Evolutionary conservation across 2,797 vertebrate species (phyloP).

Genomic region (Chelon labrosus): DNA sequence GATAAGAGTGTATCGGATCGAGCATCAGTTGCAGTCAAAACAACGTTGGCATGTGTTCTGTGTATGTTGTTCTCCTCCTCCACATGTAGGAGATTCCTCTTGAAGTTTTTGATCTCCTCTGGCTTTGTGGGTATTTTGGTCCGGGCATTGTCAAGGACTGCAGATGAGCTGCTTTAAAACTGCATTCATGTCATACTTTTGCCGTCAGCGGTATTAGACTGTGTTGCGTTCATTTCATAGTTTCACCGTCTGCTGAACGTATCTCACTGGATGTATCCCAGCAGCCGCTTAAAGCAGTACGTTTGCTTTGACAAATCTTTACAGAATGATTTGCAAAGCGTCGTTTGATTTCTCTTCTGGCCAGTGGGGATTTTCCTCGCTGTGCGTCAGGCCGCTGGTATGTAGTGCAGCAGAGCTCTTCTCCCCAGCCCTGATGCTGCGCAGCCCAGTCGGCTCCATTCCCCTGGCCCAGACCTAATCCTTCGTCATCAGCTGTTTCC

Average conservation of each 20-base stretch:
- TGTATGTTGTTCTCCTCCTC: conserved; percentile 29
- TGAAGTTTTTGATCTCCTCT: conserved; percentile 47
- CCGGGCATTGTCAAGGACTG: conserved; percentile 19
- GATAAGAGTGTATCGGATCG: conserved; percentile 35
- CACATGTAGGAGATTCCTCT: conserved; percentile 27
- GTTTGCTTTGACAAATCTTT: conserved; percentile 24
- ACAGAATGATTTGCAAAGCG: conserved; percentile 24
- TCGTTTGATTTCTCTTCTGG: conserved; percentile 46
- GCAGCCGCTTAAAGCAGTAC: conserved; percentile 3
- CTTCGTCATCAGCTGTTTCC: conserved; percentile 84
- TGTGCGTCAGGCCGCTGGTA: conserved; percentile 77
- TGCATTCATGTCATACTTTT: conserved; percentile 58
- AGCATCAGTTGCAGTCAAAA: conserved; percentile 35
- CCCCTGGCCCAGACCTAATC: conserved; percentile 74
- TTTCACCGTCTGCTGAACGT: conserved; percentile 9
- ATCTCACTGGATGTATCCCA: conserved; percentile 2
- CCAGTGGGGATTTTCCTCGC: conserved; percentile 63
- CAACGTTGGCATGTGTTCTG: conserved; percentile 44
- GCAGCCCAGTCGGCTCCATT: conserved; percentile 55
- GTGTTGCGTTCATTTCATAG: conserved; percentile 44
- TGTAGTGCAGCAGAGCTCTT: conserved; percentile 54
- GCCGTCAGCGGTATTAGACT: conserved; percentile 25
- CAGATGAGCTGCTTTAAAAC: conserved; percentile 52
- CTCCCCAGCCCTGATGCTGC: conserved; percentile 36
- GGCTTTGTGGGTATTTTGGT: conserved; percentile 52